A percentile compares a stretch with the other conserved stretches of the same genome.
These are phyloP conservation scores for Apostichopus leukothele DNA, from an alignment of 53 echinoderm and acorn worm species.

Conservation along the genomic window DNA sequence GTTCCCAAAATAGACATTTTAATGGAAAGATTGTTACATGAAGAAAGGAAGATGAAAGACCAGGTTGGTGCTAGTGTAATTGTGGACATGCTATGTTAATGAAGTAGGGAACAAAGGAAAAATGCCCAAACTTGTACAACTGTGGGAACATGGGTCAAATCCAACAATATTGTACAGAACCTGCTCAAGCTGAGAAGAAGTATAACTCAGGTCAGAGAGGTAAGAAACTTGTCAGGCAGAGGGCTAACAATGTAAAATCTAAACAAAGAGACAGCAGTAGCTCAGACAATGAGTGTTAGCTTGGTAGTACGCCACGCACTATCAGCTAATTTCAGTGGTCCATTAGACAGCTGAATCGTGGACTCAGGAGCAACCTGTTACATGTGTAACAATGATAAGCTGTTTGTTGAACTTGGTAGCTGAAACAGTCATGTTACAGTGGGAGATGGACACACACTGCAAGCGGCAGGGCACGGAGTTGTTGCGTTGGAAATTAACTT, in stretches of 20 bases:
- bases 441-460: conserved; percentile 25
- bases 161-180: too few relatives aligned
- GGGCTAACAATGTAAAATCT: too few relatives aligned
- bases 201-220: too few relatives aligned
- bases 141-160: too few relatives aligned
- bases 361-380: too few relatives aligned
- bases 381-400: neutral
- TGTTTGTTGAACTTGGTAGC: conserved; percentile 23
- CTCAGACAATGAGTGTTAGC: conserved; percentile 11
- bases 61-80: neutral
- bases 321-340: conserved; percentile 20
- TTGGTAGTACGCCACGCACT: conserved; percentile 1
- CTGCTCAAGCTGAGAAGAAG: too few relatives aligned
- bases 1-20: neutral
- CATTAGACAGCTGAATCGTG: neutral
- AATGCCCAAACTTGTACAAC: too few relatives aligned
- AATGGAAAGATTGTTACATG: conserved; percentile 18
- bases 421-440: neutral
- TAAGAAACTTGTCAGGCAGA: too few relatives aligned
- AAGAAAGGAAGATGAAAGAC: conserved; percentile 20
- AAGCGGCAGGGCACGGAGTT: conserved; percentile 26
- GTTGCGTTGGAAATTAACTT: conserved; percentile 24
- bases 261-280: neutral
- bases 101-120: too few relatives aligned
- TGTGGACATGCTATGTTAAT: too few relatives aligned